Evolutionary conservation across 2,797 vertebrate genomes (phyloP).

Genomic region (Mus caroli): DNA sequence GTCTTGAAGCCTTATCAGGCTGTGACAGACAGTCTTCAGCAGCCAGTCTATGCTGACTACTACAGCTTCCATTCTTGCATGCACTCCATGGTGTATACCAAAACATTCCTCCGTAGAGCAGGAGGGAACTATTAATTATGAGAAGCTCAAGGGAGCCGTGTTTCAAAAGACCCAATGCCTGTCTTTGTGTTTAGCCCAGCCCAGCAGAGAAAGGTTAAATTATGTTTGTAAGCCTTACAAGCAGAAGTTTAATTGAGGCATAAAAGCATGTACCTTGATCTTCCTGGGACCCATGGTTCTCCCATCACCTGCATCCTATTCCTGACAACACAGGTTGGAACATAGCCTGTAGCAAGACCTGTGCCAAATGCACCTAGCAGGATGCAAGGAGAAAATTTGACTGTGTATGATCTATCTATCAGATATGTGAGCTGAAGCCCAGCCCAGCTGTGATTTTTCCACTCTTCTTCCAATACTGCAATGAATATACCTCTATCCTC

Average conservation of each 20-base stretch:
- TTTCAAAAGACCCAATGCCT: constrained; percentile 77
- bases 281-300: constrained; percentile 68
- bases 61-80: constrained; percentile 74
- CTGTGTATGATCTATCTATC: constrained; percentile 75
- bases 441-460: constrained; percentile 68
- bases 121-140: constrained; percentile 83
- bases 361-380: constrained; percentile 15
- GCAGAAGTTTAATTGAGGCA: constrained; percentile 84
- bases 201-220: constrained; percentile 79
- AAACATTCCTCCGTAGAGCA: constrained; percentile 77
- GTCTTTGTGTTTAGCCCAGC: constrained; percentile 75
- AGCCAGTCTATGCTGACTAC: constrained; percentile 75
- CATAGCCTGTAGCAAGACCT: background rate
- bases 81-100: constrained; percentile 68
- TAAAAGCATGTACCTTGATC: constrained; percentile 73
- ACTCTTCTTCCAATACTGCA: constrained; percentile 74
- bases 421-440: constrained; percentile 62
- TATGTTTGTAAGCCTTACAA: constrained; percentile 80
- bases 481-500: constrained; percentile 71
- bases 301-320: constrained; percentile 27
- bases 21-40: constrained; percentile 86
- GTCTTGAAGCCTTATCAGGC: constrained; percentile 85
- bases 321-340: background rate
- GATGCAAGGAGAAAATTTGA: constrained; percentile 67
- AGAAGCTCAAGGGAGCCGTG: constrained; percentile 70